Conservation (phyloP, 2,888 invertebrate species). For the Unio pictorum region DNA sequence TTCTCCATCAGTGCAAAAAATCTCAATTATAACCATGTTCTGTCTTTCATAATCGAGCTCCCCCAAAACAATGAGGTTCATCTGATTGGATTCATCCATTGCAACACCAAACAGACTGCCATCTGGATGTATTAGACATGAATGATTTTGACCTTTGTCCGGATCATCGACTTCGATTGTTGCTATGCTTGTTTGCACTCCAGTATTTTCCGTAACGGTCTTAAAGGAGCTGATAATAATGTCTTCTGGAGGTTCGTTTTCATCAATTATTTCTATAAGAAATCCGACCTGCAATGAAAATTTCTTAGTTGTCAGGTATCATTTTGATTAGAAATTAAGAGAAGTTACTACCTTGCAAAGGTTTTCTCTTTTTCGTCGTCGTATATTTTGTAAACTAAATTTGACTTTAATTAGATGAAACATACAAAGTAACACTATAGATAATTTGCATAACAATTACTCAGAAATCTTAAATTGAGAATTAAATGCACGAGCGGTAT, state of each 20-base stretch:
- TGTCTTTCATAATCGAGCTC: conserved; percentile 35
- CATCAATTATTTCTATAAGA: conserved; percentile 36
- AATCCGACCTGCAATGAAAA: conserved; percentile 31
- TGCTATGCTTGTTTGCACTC: conserved; percentile 19
- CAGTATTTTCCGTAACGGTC: conserved; percentile 29
- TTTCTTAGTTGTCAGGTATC: background rate
- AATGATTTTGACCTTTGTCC: conserved; percentile 38
- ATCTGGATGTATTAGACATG: conserved; percentile 25
- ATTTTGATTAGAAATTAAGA: no score
- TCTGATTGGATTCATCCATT: conserved; percentile 12
- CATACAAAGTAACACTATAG: no score
- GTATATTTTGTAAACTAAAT: no score
- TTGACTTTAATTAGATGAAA: no score
- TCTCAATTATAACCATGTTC: conserved; percentile 9
- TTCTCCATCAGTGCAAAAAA: conserved; percentile 49
- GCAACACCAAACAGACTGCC: conserved; percentile 25
- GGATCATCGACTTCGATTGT: conserved; percentile 41
- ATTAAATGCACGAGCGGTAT: no score
- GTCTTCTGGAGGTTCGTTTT: conserved; percentile 44
- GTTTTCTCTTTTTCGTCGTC: no score
- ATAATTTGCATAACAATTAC: no score
- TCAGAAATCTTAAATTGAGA: no score
- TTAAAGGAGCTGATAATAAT: conserved; percentile 23
- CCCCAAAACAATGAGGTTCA: conserved; percentile 27
- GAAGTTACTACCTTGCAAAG: no score